Evolutionary conservation across 1,140 invertebrate genomes (phyloP), one percentile per base, ranked within the genome.

Genomic region (Dinoponera quadriceps): DNA sequence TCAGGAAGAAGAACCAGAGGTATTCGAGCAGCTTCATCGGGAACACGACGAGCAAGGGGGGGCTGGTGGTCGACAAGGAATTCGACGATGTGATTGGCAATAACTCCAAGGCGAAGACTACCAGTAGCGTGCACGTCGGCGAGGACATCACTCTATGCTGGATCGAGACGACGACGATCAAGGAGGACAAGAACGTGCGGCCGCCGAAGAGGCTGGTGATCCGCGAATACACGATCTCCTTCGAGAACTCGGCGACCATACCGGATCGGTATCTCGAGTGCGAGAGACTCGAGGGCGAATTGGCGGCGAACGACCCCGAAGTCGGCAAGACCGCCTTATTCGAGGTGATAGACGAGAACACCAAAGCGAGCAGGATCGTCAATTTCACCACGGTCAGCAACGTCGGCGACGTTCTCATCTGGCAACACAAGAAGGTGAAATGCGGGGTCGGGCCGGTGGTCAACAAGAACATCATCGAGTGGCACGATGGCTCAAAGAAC

Each of bases 131-230:
- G 11, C 80, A 88, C 62, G 65, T 68, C 5, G 88, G 83, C 9
- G 90, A 89, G 60, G 84, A 88, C 27, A 83, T 90, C 29, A 87
- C 88, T 14, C 25, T 91, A 3, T 91, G 90, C 22, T 91, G 90
- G 90, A 90, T 89, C 13, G 90, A 91, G 38, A 85, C 63, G 25
- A 89, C 66, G 38, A 91, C 88, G 4, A 87, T 90, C 7, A 91
- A 90, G 55, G 90, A 91, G 69, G 82, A 90, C 22, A 82, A 63
- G 20, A 60, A 49, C 14, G 33, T 82, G 4, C 44, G 44, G 55
- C 88, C 89, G 25, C 80, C 85, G 18, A 82, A 86, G 11, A 68
- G 73, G 5, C 51, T 86, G 27, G 88, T 91, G n/a, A 68, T 89
- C 4, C 84, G 86, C 33, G 90, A 91, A 22, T 91, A 84, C n/a